A percentile compares a stretch with the other conserved stretches of the same genome.
phyloP scores from a whole-genome alignment of 2,113 vertebrate species.

The Condylura cristata region DNA sequence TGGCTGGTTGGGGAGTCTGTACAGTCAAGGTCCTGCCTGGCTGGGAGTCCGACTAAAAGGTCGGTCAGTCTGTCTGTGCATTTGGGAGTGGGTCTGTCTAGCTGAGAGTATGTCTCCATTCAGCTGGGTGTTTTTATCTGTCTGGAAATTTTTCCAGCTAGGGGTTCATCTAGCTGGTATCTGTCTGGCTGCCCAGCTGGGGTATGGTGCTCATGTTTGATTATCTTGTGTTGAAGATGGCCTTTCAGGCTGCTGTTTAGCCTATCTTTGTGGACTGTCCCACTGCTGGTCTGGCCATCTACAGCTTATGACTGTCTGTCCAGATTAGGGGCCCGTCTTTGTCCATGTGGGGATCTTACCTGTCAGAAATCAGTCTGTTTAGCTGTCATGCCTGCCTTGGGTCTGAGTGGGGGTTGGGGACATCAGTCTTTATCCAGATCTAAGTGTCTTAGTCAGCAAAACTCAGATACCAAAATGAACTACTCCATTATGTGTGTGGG shows the following conservation, averaged over 20 bases:
- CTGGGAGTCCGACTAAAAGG: background rate
- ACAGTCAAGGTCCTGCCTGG: no score
- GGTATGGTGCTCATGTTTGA: background rate
- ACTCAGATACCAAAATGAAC: background rate
- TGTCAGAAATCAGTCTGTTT: background rate
- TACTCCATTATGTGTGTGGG: background rate
- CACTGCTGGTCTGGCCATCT: background rate
- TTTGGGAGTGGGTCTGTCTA: background rate
- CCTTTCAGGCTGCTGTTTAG: background rate
- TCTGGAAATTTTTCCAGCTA: background rate
- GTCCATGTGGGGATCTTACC: background rate
- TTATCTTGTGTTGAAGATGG: background rate
- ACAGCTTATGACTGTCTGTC: background rate
- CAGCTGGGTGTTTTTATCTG: background rate
- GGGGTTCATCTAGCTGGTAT: background rate
- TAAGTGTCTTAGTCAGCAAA: background rate
- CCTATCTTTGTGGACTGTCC: background rate
- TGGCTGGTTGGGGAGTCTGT: no score
- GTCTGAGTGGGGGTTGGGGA: background rate
- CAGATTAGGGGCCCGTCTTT: background rate
- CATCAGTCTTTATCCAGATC: background rate
- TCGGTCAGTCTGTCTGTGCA: background rate
- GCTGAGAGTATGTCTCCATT: background rate
- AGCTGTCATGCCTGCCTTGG: background rate
- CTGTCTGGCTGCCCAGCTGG: background rate